Evolutionary conservation across 2,888 invertebrate genomes (phyloP).

Genomic region (Synergus itoensis): DNA sequence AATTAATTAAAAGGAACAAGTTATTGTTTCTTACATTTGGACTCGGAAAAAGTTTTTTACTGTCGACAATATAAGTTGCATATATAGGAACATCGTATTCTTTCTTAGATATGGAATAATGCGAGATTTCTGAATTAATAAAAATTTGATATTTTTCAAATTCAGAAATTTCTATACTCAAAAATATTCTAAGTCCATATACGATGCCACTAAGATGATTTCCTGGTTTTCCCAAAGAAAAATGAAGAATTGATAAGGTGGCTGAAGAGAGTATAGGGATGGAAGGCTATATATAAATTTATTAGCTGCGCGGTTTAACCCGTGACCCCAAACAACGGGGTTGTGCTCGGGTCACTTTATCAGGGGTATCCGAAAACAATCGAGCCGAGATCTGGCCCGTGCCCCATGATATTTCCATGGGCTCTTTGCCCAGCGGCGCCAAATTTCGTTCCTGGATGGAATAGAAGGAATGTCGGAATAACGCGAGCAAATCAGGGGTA

Average conservation of each 20-base stretch:
- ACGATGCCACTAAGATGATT: too few species aligned
- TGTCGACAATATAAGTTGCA: too few species aligned
- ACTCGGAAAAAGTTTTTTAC: too few species aligned
- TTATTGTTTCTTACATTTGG: too few species aligned
- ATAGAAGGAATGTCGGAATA: slow-evolving; percentile 52
- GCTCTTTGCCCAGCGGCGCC: slow-evolving; percentile 53
- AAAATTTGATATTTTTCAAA: too few species aligned
- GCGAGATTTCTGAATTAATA: too few species aligned
- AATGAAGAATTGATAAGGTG: slow-evolving; percentile 2
- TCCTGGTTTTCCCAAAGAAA: background rate
- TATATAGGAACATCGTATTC: too few species aligned
- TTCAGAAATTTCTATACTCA: too few species aligned
- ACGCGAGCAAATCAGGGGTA: slow-evolving; percentile 62
- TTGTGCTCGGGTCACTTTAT: slow-evolving; percentile 50
- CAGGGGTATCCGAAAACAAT: slow-evolving; percentile 67
- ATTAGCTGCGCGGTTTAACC: slow-evolving; percentile 53
- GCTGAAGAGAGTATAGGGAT: background rate
- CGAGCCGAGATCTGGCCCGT: slow-evolving; percentile 60
- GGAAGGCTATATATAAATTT: slow-evolving; percentile 42
- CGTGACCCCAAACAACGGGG: slow-evolving; percentile 58
- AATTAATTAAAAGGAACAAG: too few species aligned
- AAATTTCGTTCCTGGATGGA: slow-evolving; percentile 48
- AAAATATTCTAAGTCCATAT: too few species aligned
- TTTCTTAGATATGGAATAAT: too few species aligned
- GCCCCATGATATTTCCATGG: slow-evolving; percentile 46